These are phyloP conservation scores for Ellobius talpinus DNA, from an alignment of 2,113 vertebrate species.

Conservation along the genomic window DNA sequence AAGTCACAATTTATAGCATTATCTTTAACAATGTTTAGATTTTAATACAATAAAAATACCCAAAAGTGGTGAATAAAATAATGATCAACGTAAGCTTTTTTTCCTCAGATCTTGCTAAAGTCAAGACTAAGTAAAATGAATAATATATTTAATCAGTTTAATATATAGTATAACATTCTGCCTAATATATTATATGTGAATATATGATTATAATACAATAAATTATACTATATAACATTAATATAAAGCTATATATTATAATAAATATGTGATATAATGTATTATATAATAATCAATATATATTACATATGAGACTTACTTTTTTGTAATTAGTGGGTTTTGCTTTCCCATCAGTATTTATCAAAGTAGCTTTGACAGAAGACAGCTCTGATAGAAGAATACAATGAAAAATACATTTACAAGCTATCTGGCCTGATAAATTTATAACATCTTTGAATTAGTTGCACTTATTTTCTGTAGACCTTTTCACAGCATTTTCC, in stretches of 20 bases:
- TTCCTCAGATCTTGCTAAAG: neutral
- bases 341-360: neutral
- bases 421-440: neutral
- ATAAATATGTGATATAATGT: no score
- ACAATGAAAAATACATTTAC: neutral
- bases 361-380: neutral
- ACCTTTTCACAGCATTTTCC: neutral
- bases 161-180: neutral
- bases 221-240: no score
- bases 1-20: neutral
- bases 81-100: neutral
- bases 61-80: neutral
- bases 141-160: neutral
- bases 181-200: no score
- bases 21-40: neutral
- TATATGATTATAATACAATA: no score
- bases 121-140: neutral
- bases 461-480: neutral
- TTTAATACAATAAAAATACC: slow-evolving; percentile 2
- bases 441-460: neutral
- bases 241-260: no score
- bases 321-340: slow-evolving; percentile 5
- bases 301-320: neutral
- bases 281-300: no score
- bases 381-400: neutral